Base-by-base conservation (phyloP, 2,888 invertebrate genomes). In the Catocala sponsa region DNA sequence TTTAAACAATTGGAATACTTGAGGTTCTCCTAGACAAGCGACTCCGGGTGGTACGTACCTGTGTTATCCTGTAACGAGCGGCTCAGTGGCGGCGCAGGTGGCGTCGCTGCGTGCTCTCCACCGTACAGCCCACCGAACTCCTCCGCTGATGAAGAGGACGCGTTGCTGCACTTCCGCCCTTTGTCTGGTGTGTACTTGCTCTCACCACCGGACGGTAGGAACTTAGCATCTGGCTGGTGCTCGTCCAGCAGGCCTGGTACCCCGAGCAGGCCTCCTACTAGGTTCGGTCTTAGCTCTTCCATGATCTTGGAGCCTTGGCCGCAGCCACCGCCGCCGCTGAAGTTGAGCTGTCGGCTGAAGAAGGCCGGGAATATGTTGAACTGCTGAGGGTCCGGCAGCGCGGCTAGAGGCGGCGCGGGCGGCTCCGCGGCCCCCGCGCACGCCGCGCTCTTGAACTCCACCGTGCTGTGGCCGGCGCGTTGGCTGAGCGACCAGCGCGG, bases 341-440 rank as follows among this genome's bases (percentile, higher is more conserved):
- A 98, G 91, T 98, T 98, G 79, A 98, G 95, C 92, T 98, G 98
- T 71, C 98, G 95, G 95, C 98, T 98, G 91, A 98, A 98, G 88
- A 98, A 98, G 67, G 98, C 98, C 81, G 98, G 98, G 92, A 98
- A 98, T 84, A 98, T 98, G 95, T 98, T 98, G 95, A 98, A 98
- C 94, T 98, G 98, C 88, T 97, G 97, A 72, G 96, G 96, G 79
- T 96, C 95, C 78, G 95, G 95, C 81, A 95, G 95, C 82, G 94
- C 95, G 84, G 95, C 92, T 81, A 95, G 96, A 82, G 93, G 91
- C 90, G 91, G 92, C 92, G 91, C 93, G 91, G 91, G 92, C 74
- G 90, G 91, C 89, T 92, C 93, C 48, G 81, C 87, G 92, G 94
- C 95, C 93, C 93, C 94, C 95, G 91, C 95, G 94, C 94, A 97